Conservation (phyloP, 2,797 vertebrate species). For the Parauchenoglanis ngamensis region DNA sequence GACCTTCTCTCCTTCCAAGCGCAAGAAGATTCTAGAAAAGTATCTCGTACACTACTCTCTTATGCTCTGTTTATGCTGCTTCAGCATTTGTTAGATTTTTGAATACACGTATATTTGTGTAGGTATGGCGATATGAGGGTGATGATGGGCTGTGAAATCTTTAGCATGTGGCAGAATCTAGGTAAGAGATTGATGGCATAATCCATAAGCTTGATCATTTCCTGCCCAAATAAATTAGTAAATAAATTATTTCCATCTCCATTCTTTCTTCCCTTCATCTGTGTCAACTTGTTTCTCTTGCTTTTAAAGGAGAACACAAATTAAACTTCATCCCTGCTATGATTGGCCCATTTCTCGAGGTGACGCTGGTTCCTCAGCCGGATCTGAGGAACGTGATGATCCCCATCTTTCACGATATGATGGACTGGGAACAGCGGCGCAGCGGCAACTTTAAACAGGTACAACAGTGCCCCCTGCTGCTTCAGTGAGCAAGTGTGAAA, state of each 20-base stretch:
- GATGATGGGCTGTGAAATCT: slow-evolving; percentile 99
- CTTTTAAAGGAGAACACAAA: slow-evolving; percentile 89
- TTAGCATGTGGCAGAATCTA: slow-evolving; percentile 99
- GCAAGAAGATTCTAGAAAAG: slow-evolving; percentile 97
- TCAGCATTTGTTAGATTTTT: neutral
- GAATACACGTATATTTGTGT: neutral
- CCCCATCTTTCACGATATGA: slow-evolving; percentile 99
- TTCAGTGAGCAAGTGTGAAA: neutral
- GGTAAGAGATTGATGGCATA: slow-evolving; percentile 74
- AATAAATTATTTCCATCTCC: neutral
- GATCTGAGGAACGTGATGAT: slow-evolving; percentile 99
- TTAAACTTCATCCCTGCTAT: slow-evolving; percentile 95
- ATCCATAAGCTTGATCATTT: neutral
- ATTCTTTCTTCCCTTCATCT: neutral
- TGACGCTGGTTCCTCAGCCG: slow-evolving; percentile 95
- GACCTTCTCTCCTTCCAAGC: slow-evolving; percentile 94
- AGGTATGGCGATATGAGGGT: slow-evolving; percentile 98
- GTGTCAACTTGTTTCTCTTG: neutral
- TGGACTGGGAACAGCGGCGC: slow-evolving; percentile 98
- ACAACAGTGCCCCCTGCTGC: slow-evolving; percentile 51
- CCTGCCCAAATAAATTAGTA: no score
- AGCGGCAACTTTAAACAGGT: slow-evolving; percentile 99
- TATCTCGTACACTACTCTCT: slow-evolving; percentile 19
- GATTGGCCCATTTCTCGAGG: slow-evolving; percentile 97
- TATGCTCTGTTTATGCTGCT: neutral